Base-by-base conservation (phyloP, 2,113 vertebrate genomes). In the Pongo abelii region DNA sequence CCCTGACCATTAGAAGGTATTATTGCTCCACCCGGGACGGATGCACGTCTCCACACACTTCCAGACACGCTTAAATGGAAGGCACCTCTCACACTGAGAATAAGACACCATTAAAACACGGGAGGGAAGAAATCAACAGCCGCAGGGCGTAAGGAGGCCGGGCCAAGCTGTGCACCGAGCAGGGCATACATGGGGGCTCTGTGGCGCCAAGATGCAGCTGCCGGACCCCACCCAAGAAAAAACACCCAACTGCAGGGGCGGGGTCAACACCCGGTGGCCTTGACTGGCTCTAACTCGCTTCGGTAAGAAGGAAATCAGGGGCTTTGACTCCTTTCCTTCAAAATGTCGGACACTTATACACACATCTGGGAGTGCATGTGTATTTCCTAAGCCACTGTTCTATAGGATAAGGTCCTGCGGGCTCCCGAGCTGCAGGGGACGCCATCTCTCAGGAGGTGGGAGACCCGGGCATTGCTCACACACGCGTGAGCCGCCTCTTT, bases 401-500 rank as follows among this genome's bases (percentile, higher is more conserved):
- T 5, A 6, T 7, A 14, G 84, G 35, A 8, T 27, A 4, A 50
- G 20, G 13, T 12, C 8, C 40, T 48, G 18, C 1, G 4, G 57
- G 70, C 10, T n/a, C 18, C 30, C 16, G 17, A 25, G 13, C 88
- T 85, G 25, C 48, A 14, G 13, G 25, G 17, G 38, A 64, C 27
- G 11, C 61, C 2, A 1, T 30, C 27, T 30, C 61, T 64, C 61
- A 64, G 27, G 27, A 14, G 61, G 61, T 64, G 61, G 25, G 27
- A 40, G 38, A 38, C 38, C 64, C 70, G 70, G 46, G 2, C 14
- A 20, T 40, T 22, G 4, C 25, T 18, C 61, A 70, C 32, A 69
- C n/a, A 20, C 2, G 7, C 0, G 8, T 3, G 8, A 2, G 22
- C 9, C 4, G 46, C 46, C 16, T 13, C 72, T 32, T 64, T 32